A percentile compares a stretch with the other conserved stretches of the same genome.
Conservation (phyloP, 2,113 vertebrate genomes). For the Vidua macroura region DNA sequence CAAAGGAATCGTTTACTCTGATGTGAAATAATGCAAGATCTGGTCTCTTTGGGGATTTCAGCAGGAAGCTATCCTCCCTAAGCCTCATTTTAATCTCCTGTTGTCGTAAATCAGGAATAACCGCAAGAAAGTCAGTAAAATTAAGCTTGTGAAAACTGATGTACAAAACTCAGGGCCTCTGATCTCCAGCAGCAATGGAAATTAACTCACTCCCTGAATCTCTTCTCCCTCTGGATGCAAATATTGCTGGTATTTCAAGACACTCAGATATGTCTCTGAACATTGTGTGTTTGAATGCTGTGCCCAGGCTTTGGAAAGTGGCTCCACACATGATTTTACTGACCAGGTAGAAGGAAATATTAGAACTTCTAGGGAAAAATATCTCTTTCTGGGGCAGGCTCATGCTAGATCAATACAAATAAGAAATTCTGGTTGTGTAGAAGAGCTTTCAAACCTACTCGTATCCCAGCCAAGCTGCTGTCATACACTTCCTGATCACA, state of each 20-base stretch:
- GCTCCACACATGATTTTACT: background rate
- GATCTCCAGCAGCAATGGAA: background rate
- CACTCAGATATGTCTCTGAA: background rate
- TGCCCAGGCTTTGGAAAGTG: background rate
- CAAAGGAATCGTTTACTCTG: conserved; percentile 18
- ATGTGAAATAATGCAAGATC: conserved; percentile 45
- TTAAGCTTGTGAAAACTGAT: conserved; percentile 16
- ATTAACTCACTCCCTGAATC: background rate
- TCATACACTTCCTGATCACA: background rate
- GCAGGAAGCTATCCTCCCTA: conserved; percentile 35
- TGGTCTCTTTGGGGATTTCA: conserved; percentile 21
- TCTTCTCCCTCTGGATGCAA: background rate
- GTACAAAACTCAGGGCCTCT: background rate
- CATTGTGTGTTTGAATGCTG: background rate
- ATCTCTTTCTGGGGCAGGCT: background rate
- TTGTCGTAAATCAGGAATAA: conserved; percentile 43
- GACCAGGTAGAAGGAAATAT: background rate
- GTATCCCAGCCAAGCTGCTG: background rate
- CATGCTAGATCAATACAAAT: background rate
- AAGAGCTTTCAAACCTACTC: background rate
- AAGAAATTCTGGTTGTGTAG: background rate
- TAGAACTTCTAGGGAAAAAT: background rate
- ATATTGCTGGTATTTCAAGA: background rate
- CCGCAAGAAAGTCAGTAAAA: conserved; percentile 29
- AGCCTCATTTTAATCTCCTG: conserved; percentile 39